Evolutionary conservation across 2,797 vertebrate genomes (phyloP).

Genomic region (Cynopterus sphinx): DNA sequence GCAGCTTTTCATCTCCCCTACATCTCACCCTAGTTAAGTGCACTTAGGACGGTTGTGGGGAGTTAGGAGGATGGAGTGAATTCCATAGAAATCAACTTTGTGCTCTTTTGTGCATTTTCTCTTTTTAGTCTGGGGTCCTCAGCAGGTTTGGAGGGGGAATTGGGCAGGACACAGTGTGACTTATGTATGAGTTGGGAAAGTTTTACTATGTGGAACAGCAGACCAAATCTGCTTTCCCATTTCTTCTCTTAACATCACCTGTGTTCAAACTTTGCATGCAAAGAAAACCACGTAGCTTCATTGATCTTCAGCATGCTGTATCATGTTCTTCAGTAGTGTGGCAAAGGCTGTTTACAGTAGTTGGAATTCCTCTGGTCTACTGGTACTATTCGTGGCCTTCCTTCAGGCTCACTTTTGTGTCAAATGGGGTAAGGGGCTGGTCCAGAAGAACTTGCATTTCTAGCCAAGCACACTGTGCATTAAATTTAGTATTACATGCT

Average conservation of each 20-base stretch:
- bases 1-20: background rate
- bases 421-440: background rate
- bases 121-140: slow-evolving; percentile 23
- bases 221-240: background rate
- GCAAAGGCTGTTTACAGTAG: background rate
- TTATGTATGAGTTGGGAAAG: background rate
- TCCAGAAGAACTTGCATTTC: background rate
- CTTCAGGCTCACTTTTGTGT: background rate
- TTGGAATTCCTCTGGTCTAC: background rate
- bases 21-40: background rate
- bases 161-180: background rate
- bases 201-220: slow-evolving; percentile 27
- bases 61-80: background rate
- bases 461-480: background rate
- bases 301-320: background rate
- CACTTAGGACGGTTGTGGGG: background rate
- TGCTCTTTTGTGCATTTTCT: background rate
- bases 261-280: slow-evolving; percentile 41
- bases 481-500: background rate
- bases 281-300: slow-evolving; percentile 57
- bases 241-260: background rate
- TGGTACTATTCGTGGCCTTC: background rate
- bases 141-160: background rate
- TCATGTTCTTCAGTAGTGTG: background rate
- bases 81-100: background rate